Percentiles rank a stretch among this genome's conserved stretches.
Conservation (phyloP, 2,113 vertebrate genomes). For the Salvelinus fontinalis region DNA sequence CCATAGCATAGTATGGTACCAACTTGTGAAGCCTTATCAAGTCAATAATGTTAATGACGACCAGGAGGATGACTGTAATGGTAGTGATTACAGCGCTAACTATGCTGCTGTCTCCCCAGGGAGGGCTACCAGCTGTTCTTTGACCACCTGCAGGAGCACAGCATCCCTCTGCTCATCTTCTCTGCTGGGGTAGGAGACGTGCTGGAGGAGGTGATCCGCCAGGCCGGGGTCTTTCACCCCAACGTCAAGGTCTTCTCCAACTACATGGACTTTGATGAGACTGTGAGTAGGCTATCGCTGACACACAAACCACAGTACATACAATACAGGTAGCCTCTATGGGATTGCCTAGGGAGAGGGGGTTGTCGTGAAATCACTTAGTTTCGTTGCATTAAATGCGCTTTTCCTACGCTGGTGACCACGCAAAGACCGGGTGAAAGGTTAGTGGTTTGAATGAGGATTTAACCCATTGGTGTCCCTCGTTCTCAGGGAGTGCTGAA, state of each 20-base stretch:
- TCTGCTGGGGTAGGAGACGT: slow-evolving; percentile 91
- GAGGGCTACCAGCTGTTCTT: slow-evolving; percentile 85
- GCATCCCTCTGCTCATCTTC: slow-evolving; percentile 93
- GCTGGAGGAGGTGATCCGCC: slow-evolving; percentile 87
- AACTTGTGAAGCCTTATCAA: neutral
- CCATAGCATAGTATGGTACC: neutral
- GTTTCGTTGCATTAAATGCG: too few relatives aligned
- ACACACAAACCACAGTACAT: neutral
- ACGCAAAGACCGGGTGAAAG: too few relatives aligned
- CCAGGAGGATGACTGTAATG: neutral
- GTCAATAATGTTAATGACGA: neutral
- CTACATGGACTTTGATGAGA: slow-evolving; percentile 92
- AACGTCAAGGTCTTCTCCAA: slow-evolving; percentile 93
- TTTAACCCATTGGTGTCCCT: neutral
- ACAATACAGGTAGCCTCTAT: neutral
- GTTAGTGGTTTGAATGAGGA: neutral
- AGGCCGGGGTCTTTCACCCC: slow-evolving; percentile 79
- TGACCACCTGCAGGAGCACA: slow-evolving; percentile 73
- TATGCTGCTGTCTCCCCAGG: slow-evolving; percentile 60
- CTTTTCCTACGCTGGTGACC: too few relatives aligned
- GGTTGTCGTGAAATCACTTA: neutral
- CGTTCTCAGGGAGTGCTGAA: slow-evolving; percentile 78
- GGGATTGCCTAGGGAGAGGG: neutral
- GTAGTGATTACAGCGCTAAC: neutral
- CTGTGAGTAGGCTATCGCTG: slow-evolving; percentile 71